Percentiles rank a stretch among this genome's conserved stretches.
Evolutionary conservation across 2,888 invertebrate genomes (phyloP).

Genomic region (Incurvaria masculella): DNA sequence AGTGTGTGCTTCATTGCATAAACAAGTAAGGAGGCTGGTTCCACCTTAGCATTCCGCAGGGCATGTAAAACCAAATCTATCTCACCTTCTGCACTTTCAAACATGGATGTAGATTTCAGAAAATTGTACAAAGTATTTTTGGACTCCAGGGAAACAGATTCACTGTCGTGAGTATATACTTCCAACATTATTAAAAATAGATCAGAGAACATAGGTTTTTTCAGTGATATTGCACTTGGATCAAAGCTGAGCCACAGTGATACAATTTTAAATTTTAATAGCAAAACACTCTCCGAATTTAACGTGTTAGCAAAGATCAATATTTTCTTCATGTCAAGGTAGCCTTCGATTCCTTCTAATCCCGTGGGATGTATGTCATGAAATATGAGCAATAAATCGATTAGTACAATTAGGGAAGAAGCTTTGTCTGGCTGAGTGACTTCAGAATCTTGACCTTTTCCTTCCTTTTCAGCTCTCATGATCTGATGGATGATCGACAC

Average conservation of each 20-base stretch:
- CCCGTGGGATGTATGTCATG: conserved; percentile 41
- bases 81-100: conserved; percentile 62
- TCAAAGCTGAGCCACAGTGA: conserved; percentile 45
- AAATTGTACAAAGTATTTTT: conserved; percentile 54
- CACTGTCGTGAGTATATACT: conserved; percentile 42
- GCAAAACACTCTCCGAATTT: conserved; percentile 24
- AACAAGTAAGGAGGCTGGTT: conserved; percentile 30
- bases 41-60: conserved; percentile 33
- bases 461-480: conserved; percentile 20
- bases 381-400: conserved; percentile 40
- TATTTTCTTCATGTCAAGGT: conserved; percentile 40
- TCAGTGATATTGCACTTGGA: conserved; percentile 48
- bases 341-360: conserved; percentile 45
- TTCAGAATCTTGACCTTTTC: conserved; percentile 24
- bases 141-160: conserved; percentile 45
- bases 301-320: conserved; percentile 34
- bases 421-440: conserved; percentile 30
- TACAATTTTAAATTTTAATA: conserved; percentile 45
- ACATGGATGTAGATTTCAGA: conserved; percentile 61
- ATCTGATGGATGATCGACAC: conserved; percentile 35
- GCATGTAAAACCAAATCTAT: conserved; percentile 65
- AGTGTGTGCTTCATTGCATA: conserved; percentile 39
- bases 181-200: conserved; percentile 56
- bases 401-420: conserved; percentile 32
- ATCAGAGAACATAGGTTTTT: conserved; percentile 50